A percentile compares a stretch with the other conserved stretches of the same genome.
phyloP scores from a whole-genome alignment of 1,140 invertebrate species.

The Drosophila burlai region DNA sequence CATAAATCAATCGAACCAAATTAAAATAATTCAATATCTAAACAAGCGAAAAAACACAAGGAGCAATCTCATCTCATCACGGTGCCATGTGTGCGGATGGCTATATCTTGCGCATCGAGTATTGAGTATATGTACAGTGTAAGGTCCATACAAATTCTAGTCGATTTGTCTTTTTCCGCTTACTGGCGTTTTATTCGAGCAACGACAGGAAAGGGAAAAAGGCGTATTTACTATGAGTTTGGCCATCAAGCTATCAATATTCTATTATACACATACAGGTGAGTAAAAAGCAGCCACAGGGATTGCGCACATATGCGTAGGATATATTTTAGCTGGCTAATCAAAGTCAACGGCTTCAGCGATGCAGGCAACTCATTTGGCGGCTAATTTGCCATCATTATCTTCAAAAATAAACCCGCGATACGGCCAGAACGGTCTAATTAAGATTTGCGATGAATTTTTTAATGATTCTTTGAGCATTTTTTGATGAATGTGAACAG shows the following conservation, averaged over 20 bases:
- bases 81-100: slow-evolving; percentile 55
- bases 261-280: slow-evolving; percentile 11
- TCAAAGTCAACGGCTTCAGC: slow-evolving; percentile 48
- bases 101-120: slow-evolving; percentile 4
- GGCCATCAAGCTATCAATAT: slow-evolving; percentile 17
- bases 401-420: slow-evolving; percentile 5
- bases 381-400: slow-evolving; percentile 45
- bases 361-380: slow-evolving; percentile 52
- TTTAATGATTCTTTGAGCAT: neutral
- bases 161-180: slow-evolving; percentile 85
- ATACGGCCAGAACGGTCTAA: neutral
- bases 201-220: slow-evolving; percentile 85
- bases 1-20: slow-evolving; percentile 78
- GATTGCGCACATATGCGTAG: neutral
- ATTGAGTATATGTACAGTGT: slow-evolving; percentile 18
- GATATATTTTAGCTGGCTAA: slow-evolving; percentile 26
- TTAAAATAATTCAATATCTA: slow-evolving; percentile 76
- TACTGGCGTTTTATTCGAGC: slow-evolving; percentile 81
- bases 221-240: slow-evolving; percentile 83
- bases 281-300: slow-evolving; percentile 22
- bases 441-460: slow-evolving; percentile 5
- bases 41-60: slow-evolving; percentile 36
- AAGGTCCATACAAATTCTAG: slow-evolving; percentile 66
- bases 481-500: slow-evolving; percentile 5
- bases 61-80: slow-evolving; percentile 27